Percentiles rank a stretch among this genome's conserved stretches.
Evolutionary conservation across 1,140 invertebrate genomes (phyloP).

Genomic region (Meloidogyne exigua): DNA sequence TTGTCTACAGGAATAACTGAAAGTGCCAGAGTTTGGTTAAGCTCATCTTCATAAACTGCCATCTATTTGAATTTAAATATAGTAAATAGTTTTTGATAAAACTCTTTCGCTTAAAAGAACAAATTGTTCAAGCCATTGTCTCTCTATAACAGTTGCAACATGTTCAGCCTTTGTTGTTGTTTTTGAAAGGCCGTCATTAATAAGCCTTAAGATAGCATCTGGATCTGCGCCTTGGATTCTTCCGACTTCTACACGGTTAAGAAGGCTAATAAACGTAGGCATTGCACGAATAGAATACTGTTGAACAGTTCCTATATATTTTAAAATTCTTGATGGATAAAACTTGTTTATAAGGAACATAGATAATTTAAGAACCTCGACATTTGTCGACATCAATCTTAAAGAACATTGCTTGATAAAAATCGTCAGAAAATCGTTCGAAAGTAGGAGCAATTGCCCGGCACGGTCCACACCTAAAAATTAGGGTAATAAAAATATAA

Average conservation of each 20-base stretch:
- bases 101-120: constrained; percentile 27
- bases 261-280: constrained; percentile 51
- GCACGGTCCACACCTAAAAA: constrained; percentile 47
- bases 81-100: background rate
- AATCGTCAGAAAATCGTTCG: constrained; percentile 41
- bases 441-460: constrained; percentile 51
- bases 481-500: background rate
- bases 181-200: constrained; percentile 12
- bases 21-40: constrained; percentile 50
- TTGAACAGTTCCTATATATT: constrained; percentile 33
- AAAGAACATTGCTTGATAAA: constrained; percentile 45
- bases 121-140: constrained; percentile 33
- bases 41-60: constrained; percentile 46
- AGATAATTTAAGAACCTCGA: constrained; percentile 24
- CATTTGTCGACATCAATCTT: constrained; percentile 53
- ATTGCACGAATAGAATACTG: constrained; percentile 47
- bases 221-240: constrained; percentile 45
- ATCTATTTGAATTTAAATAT: constrained; percentile 35
- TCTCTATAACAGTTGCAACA: constrained; percentile 38
- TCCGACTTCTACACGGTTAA: constrained; percentile 43
- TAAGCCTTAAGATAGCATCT: constrained; percentile 23
- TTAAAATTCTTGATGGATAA: constrained; percentile 3
- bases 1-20: constrained; percentile 51
- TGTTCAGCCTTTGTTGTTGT: constrained; percentile 27
- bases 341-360: background rate